Evolutionary conservation across 2,888 invertebrate species (phyloP).

Genomic region (Polydesmus complanatus): DNA sequence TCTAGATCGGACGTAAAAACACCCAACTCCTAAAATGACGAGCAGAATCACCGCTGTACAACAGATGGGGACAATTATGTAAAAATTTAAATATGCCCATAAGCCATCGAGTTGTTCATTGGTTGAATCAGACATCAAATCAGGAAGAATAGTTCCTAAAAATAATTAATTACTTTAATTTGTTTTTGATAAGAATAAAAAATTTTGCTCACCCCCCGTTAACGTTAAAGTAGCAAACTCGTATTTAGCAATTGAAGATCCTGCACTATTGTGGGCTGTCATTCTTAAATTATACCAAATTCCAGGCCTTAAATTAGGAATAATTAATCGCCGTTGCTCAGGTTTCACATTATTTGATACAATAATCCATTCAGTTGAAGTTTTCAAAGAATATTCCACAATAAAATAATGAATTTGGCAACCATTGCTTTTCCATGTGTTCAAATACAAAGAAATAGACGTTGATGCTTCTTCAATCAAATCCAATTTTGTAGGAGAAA

Average conservation of each 20-base stretch:
- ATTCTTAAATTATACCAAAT: conserved; percentile 33
- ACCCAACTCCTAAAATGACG: conserved; percentile 2
- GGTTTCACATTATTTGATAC: conserved; percentile 17
- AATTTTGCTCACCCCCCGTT: conserved; percentile 27
- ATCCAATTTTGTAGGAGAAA: conserved; percentile 14
- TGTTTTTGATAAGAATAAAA: neutral
- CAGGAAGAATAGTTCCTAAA: conserved; percentile 10
- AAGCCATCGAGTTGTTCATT: conserved; percentile 1
- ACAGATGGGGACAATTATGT: conserved; percentile 7
- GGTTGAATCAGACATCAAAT: conserved; percentile 2
- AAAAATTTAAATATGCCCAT: conserved; percentile 6
- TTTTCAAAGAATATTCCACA: conserved; percentile 16
- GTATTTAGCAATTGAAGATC: conserved; percentile 31
- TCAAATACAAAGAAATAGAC: conserved; percentile 16
- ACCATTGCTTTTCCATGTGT: conserved; percentile 18
- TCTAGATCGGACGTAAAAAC: conserved; percentile 2
- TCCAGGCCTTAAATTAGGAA: conserved; percentile 29
- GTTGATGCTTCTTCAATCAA: conserved; percentile 17
- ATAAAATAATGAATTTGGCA: conserved; percentile 17
- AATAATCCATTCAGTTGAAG: conserved; percentile 16
- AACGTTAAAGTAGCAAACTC: conserved; percentile 32
- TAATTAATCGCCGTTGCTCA: conserved; percentile 21
- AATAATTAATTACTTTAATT: neutral
- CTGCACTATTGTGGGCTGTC: conserved; percentile 34
- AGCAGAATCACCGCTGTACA: conserved; percentile 6